A percentile compares a stretch with the other conserved stretches of the same genome.
Conservation (phyloP, 2,113 vertebrate genomes). For the Shinisaurus crocodilurus region DNA sequence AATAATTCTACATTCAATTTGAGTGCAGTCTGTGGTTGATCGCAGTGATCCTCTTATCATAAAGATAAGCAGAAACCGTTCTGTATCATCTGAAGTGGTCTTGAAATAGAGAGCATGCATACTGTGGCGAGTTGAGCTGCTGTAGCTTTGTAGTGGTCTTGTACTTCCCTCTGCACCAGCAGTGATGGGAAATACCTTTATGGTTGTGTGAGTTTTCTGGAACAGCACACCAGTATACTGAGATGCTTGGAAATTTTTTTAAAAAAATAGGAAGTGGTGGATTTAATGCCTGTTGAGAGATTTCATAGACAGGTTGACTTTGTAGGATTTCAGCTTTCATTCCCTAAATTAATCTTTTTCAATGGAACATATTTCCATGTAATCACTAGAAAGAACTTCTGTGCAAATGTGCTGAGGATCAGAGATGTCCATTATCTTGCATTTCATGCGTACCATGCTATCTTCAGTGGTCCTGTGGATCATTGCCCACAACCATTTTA, state of each 20-base stretch:
- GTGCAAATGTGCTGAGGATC: background rate
- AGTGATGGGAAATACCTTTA: background rate
- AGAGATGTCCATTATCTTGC: background rate
- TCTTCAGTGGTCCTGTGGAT: background rate
- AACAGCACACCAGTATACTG: background rate
- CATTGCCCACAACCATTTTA: too few species aligned
- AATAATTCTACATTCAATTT: conserved; percentile 33
- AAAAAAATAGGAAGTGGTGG: background rate
- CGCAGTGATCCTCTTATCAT: background rate
- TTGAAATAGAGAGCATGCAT: background rate
- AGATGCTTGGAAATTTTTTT: background rate
- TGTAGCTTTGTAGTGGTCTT: background rate
- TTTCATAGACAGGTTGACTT: background rate
- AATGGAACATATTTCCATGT: background rate
- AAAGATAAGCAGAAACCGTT: background rate
- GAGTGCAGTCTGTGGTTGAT: conserved; percentile 4
- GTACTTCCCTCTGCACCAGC: background rate
- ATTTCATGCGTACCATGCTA: background rate
- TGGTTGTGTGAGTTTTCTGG: background rate
- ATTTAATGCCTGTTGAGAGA: background rate
- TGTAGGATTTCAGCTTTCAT: background rate
- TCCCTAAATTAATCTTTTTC: background rate
- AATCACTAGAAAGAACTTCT: background rate
- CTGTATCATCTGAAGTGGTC: background rate
- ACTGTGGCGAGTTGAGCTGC: background rate